phyloP scores from a whole-genome alignment of 2,113 vertebrate species.

The Genyomyrus donnyi region DNA sequence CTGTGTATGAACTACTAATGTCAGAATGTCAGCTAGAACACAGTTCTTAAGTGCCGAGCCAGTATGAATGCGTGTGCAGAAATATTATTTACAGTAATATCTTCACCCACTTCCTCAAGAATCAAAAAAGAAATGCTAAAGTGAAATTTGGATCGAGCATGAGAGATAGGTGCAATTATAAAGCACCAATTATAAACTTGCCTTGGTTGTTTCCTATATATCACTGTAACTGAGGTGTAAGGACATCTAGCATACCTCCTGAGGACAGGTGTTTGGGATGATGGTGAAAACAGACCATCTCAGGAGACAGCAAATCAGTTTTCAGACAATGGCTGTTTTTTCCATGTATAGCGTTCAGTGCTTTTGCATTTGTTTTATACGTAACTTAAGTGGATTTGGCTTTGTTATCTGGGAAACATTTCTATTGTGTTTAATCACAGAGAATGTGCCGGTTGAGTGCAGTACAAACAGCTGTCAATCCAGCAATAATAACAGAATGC shows the following conservation, averaged over 20 bases:
- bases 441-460: not conserved
- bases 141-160: not conserved
- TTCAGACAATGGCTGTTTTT: not conserved
- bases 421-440: not conserved
- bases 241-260: not conserved
- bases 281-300: not conserved
- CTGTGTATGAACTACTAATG: not conserved
- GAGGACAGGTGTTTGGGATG: not conserved
- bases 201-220: not conserved
- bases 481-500: not conserved
- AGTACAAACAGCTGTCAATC: not conserved
- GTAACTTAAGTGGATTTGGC: not conserved
- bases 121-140: not conserved
- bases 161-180: not conserved
- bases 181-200: not conserved
- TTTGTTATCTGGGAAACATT: not conserved
- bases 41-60: not conserved
- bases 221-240: not conserved
- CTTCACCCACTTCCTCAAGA: not conserved
- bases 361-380: not conserved
- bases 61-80: not conserved
- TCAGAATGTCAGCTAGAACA: not conserved
- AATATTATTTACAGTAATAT: not conserved
- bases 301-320: not conserved
- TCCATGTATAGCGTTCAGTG: not conserved